phyloP scores from a whole-genome alignment of 2,113 vertebrate species.

The Gopherus flavomarginatus region DNA sequence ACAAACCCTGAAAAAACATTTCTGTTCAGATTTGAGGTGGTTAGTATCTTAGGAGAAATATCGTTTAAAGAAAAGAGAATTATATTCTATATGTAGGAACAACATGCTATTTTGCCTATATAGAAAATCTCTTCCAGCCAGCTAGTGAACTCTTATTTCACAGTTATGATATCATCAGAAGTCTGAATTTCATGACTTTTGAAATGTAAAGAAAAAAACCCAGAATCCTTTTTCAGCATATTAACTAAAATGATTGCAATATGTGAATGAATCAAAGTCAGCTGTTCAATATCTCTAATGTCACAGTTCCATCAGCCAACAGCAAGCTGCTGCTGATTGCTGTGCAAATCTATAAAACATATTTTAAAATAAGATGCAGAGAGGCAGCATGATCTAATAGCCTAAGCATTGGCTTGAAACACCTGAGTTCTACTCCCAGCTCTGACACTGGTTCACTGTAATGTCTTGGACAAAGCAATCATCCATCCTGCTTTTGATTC shows the following conservation, averaged over 20 bases:
- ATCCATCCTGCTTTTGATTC: constrained; percentile 36
- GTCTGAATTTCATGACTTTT: constrained; percentile 22
- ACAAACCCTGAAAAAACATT: constrained; percentile 2
- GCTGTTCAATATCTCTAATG: constrained; percentile 13
- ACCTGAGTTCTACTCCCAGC: accelerated
- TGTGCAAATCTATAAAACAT: not conserved
- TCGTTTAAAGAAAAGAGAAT: not conserved
- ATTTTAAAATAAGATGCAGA: not conserved
- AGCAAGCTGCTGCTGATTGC: constrained; percentile 5
- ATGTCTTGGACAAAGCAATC: not conserved
- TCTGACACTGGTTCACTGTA: accelerated
- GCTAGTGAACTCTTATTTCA: not conserved
- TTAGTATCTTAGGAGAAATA: constrained; percentile 9
- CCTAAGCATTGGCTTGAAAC: not conserved
- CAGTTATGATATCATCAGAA: accelerated
- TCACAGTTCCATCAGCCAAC: not conserved
- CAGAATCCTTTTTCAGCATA: not conserved
- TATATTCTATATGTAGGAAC: not conserved
- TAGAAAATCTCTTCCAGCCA: constrained; percentile 3
- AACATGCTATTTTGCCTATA: not conserved
- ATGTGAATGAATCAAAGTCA: not conserved
- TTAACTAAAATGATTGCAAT: not conserved
- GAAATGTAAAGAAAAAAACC: not conserved
- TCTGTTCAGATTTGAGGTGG: not conserved
- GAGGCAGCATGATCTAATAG: not conserved